Conservation (phyloP, 2,888 invertebrate species). For the Melanostoma mellinum region DNA sequence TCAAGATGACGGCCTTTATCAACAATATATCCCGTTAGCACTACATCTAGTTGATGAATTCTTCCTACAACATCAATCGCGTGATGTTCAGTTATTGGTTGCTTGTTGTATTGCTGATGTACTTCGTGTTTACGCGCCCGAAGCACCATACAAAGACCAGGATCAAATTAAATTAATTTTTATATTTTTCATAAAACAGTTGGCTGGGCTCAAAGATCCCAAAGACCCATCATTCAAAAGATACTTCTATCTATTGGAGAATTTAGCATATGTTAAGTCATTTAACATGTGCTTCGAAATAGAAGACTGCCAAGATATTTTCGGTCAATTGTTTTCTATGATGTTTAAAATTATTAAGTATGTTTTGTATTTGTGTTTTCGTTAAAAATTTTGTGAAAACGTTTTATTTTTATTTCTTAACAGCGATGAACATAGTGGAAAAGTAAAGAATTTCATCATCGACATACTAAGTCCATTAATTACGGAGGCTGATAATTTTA, state of each 20-base stretch:
- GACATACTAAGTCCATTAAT: constrained; percentile 97
- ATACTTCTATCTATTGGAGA: constrained; percentile 98
- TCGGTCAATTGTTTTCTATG: constrained; percentile 94
- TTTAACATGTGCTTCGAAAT: constrained; percentile 99
- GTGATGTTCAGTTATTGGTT: constrained; percentile 96
- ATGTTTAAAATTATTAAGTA: constrained; percentile 98
- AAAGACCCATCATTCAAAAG: constrained; percentile 98
- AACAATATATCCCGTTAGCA: constrained; percentile 95
- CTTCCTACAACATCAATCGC: constrained; percentile 93
- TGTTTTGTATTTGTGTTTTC: constrained; percentile 80
- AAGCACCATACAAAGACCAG: constrained; percentile 98
- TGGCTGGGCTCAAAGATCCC: constrained; percentile 96
- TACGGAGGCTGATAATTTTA: constrained; percentile 96
- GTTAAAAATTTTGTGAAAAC: neutral
- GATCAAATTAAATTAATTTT: constrained; percentile 96
- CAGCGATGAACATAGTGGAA: constrained; percentile 97
- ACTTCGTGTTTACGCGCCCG: constrained; percentile 97
- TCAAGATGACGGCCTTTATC: constrained; percentile 96
- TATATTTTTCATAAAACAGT: constrained; percentile 95
- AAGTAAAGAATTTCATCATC: constrained; percentile 98
- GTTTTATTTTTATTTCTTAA: constrained; percentile 40
- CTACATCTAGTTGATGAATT: constrained; percentile 96
- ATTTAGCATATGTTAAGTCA: constrained; percentile 97
- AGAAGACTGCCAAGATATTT: constrained; percentile 98
- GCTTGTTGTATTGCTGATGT: constrained; percentile 99